A percentile compares a stretch with the other conserved stretches of the same genome.
phyloP scores from a whole-genome alignment of 1,140 invertebrate genomes.

The Lepidurus couesii region DNA sequence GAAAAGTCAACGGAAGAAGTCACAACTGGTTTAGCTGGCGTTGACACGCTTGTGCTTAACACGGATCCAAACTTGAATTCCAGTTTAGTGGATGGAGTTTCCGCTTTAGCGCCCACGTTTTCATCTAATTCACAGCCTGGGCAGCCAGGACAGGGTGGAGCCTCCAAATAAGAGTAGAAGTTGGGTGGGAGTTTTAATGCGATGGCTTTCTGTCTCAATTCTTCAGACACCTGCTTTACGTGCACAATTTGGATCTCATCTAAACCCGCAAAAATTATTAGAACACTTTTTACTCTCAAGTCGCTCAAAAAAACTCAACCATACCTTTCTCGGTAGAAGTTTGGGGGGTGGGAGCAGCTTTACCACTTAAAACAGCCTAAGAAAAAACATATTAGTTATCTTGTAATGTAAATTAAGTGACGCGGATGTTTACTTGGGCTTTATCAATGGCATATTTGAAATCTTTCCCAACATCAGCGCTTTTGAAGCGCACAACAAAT shows the following conservation, averaged over 20 bases:
- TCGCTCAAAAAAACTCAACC: constrained; percentile 25
- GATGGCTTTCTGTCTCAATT: constrained; percentile 61
- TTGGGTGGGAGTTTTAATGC: constrained; percentile 66
- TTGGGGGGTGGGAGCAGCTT: background rate
- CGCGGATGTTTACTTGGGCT: constrained; percentile 44
- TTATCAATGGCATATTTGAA: constrained; percentile 66
- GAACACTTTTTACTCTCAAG: too few relatives aligned
- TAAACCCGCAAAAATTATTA: background rate
- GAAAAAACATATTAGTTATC: too few relatives aligned
- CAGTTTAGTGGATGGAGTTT: constrained; percentile 18
- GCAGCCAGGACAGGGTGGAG: constrained; percentile 65
- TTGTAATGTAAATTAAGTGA: background rate
- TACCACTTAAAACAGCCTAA: background rate
- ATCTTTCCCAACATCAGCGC: constrained; percentile 60
- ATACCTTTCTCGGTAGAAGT: background rate
- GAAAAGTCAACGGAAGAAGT: background rate
- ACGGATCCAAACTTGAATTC: constrained; percentile 33
- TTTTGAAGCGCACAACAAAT: constrained; percentile 77
- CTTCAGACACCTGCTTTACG: constrained; percentile 57
- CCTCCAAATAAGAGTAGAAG: constrained; percentile 69
- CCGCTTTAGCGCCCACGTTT: constrained; percentile 40
- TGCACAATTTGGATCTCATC: constrained; percentile 59
- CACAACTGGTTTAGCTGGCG: constrained; percentile 27
- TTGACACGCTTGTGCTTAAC: constrained; percentile 31
- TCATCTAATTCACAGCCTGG: constrained; percentile 58